Percentiles rank a stretch among this genome's conserved stretches.
Conservation (phyloP, 2,888 invertebrate species). For the Embidobia sp. region DNA sequence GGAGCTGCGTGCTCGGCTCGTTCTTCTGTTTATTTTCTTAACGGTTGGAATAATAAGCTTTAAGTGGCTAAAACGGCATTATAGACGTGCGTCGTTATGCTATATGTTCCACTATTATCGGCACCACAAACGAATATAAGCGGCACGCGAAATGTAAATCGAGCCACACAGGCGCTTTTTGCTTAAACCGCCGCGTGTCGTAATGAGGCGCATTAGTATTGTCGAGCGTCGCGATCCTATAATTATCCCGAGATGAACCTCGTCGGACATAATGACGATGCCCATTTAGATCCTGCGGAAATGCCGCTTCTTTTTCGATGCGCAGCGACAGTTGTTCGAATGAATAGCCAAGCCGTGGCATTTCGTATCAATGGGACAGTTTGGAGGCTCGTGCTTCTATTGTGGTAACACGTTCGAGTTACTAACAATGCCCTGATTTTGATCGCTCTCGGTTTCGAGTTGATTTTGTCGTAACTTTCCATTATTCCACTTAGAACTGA, state of each 20-base stretch:
- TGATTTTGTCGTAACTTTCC: slow-evolving; percentile 31
- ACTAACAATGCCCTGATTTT: slow-evolving; percentile 51
- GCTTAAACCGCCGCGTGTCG: slow-evolving; percentile 41
- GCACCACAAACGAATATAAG: slow-evolving; percentile 55
- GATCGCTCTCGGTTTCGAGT: slow-evolving; percentile 13
- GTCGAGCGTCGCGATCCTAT: slow-evolving; percentile 47
- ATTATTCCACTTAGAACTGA: slow-evolving; percentile 33
- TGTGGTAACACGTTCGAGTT: slow-evolving; percentile 58
- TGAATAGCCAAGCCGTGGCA: slow-evolving; percentile 52
- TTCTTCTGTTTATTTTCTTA: slow-evolving; percentile 77
- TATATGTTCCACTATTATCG: slow-evolving; percentile 50
- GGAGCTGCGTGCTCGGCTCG: slow-evolving; percentile 48
- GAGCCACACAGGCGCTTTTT: slow-evolving; percentile 32
- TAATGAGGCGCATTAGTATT: slow-evolving; percentile 64
- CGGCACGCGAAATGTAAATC: slow-evolving; percentile 62
- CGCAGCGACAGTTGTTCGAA: slow-evolving; percentile 67
- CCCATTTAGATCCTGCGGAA: slow-evolving; percentile 49
- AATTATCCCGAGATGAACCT: slow-evolving; percentile 51
- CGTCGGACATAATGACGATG: slow-evolving; percentile 34
- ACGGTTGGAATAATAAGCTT: slow-evolving; percentile 77
- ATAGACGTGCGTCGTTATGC: slow-evolving; percentile 47
- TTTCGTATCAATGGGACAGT: slow-evolving; percentile 45
- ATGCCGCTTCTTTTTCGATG: slow-evolving; percentile 51
- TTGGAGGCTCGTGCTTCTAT: slow-evolving; percentile 59
- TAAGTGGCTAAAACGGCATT: slow-evolving; percentile 54